Percentiles rank a stretch among this genome's conserved stretches.
phyloP scores from a whole-genome alignment of 1,140 invertebrate genomes.

The Drosophila teissieri region DNA sequence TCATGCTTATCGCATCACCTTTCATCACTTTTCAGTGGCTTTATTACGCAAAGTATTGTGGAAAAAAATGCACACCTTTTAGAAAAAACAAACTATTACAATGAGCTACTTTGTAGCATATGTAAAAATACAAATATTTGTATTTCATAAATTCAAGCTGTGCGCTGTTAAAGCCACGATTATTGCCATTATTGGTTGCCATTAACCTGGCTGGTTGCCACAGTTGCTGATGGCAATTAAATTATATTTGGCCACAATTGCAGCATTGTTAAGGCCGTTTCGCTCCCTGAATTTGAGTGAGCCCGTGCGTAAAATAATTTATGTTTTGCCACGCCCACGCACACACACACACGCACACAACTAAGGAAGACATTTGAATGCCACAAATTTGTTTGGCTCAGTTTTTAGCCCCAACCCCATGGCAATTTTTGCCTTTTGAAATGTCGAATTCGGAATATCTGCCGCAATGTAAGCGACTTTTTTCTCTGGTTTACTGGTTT shows the following conservation, averaged over 20 bases:
- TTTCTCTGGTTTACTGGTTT: slow-evolving; percentile 19
- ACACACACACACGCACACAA: slow-evolving; percentile 13
- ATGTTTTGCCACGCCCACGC: slow-evolving; percentile 61
- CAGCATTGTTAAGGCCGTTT: slow-evolving; percentile 44
- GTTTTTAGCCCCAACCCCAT: slow-evolving; percentile 3
- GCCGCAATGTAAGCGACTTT: slow-evolving; percentile 55
- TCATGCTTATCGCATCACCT: slow-evolving; percentile 34
- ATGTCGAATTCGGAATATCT: slow-evolving; percentile 64
- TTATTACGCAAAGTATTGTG: neutral
- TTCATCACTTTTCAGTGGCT: slow-evolving; percentile 5
- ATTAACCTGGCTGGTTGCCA: slow-evolving; percentile 24
- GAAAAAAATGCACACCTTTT: neutral
- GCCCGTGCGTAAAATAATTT: slow-evolving; percentile 75
- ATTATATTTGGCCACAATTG: slow-evolving; percentile 71
- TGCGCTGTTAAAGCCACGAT: neutral
- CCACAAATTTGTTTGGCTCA: slow-evolving; percentile 68
- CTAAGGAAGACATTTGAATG: slow-evolving; percentile 73
- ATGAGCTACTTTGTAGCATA: too few relatives aligned
- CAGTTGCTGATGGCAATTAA: slow-evolving; percentile 39
- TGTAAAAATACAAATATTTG: too few relatives aligned
- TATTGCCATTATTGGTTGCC: slow-evolving; percentile 15
- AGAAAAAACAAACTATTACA: neutral
- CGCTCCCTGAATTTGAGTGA: slow-evolving; percentile 7
- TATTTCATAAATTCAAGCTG: too few relatives aligned
- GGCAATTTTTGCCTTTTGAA: slow-evolving; percentile 35